phyloP scores from a whole-genome alignment of 2,797 vertebrate genomes.

The Nothura maculosa region DNA sequence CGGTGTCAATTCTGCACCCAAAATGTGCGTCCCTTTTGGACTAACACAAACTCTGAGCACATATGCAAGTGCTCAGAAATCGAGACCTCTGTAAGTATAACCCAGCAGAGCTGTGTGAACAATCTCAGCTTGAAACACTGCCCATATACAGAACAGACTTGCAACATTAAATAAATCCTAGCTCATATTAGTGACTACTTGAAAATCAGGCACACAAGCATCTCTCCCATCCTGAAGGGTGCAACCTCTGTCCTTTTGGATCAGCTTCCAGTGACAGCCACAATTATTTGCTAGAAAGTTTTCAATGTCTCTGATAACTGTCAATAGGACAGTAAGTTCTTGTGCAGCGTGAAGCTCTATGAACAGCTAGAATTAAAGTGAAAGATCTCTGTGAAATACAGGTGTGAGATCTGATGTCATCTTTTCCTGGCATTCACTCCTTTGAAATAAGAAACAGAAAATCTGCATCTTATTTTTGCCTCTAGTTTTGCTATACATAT shows the following conservation, averaged over 20 bases:
- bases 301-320: neutral
- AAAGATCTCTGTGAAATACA: neutral
- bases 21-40: neutral
- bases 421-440: too few species aligned
- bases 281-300: neutral
- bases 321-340: neutral
- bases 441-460: neutral
- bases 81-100: neutral
- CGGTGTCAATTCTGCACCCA: neutral
- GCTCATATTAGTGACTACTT: neutral
- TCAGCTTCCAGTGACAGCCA: accelerated
- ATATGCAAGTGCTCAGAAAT: neutral
- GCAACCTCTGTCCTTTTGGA: neutral
- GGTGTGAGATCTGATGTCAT: neutral
- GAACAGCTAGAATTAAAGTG: neutral
- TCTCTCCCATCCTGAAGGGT: neutral
- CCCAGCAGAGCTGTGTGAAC: neutral
- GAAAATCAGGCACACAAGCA: neutral
- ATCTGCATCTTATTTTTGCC: neutral
- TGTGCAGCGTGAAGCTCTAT: neutral
- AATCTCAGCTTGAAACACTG: neutral
- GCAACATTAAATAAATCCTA: neutral
- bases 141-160: neutral
- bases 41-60: neutral
- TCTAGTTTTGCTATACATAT: neutral